Base-by-base conservation (phyloP, 1,140 invertebrate species). In the Bombyx mandarina region DNA sequence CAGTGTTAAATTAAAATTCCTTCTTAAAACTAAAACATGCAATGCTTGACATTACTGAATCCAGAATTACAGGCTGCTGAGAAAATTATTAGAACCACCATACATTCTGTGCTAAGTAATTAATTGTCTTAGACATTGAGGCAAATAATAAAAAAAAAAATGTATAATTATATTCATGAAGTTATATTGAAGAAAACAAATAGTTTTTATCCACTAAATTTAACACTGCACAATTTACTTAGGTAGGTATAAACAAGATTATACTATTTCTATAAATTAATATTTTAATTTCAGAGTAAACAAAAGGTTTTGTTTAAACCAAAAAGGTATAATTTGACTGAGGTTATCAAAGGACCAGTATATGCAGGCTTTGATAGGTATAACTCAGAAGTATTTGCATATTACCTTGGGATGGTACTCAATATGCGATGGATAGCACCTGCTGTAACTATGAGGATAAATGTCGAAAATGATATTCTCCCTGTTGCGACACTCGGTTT, bases 381-480 rank as follows among this genome's bases (percentile, higher is more conserved):
- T 75, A 95, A 95, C 84, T 96, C 95, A n/a, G 97, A 99, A 90
- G 93, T 98, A n/a, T 93, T 95, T 67, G 94, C 94, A n/a, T 98
- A 98, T 88, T 96, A 97, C 87, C 88, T 98, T 60, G 94, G 93
- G 52, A 92, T 93, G 55, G 83, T 97, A 22, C 81, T 98, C 12
- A 92, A 93, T 56, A 89, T 97, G 55, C 91, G 93, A 67, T 91
- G 93, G 86, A 93, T 93, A 43, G 95, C 96, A 1, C 89, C 97
- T 48, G 92, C 92, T 43, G 92, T 93, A 42, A 94, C 95, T 51
- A 89, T 96, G 68, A 92, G 89, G 75, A 88, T 99, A 8, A 91
- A 96, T 81, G 75, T 98, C 3, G 89, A 90, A 50, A 89, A 88
- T 64, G 95, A 98, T 73, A 89, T 98, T 51, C 79, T 93, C 51